Percentiles rank a stretch among this genome's conserved stretches.
Conservation (phyloP, 2,797 vertebrate genomes). For the Chrysocyon brachyurus region DNA sequence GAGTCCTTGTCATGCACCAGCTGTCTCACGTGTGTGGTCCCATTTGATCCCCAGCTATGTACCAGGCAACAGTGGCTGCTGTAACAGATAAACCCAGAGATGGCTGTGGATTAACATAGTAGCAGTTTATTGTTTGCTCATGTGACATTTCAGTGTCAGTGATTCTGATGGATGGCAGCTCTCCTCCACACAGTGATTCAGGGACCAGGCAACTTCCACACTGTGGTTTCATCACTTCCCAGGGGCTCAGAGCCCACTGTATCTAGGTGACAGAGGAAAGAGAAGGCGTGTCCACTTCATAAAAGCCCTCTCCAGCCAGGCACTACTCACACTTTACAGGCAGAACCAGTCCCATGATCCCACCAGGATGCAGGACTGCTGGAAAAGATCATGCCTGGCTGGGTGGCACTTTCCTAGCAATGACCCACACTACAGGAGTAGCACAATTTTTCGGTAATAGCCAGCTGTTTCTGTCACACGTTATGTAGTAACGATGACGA, state of each 20-base stretch:
- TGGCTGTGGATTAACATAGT: neutral
- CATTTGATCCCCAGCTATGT: neutral
- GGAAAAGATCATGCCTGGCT: neutral
- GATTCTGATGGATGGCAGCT: neutral
- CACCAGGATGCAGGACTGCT: neutral
- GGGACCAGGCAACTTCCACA: neutral
- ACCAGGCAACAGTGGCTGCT: neutral
- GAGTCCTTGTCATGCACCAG: too few relatives aligned
- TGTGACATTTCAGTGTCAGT: neutral
- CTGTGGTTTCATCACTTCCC: neutral
- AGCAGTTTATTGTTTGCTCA: neutral
- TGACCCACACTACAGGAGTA: too few relatives aligned
- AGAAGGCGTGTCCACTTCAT: fast-evolving
- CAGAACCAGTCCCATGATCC: neutral
- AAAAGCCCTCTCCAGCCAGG: neutral
- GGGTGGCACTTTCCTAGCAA: neutral
- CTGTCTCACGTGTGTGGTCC: neutral
- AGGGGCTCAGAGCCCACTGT: neutral
- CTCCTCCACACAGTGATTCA: neutral
- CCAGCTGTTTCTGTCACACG: neutral
- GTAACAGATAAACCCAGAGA: too few relatives aligned
- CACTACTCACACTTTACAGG: neutral
- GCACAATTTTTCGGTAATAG: neutral
- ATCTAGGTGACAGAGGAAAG: neutral
- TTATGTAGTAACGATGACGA: neutral